Evolutionary conservation across 2,113 vertebrate genomes (phyloP).

Genomic region (Manacus vitellinus): DNA sequence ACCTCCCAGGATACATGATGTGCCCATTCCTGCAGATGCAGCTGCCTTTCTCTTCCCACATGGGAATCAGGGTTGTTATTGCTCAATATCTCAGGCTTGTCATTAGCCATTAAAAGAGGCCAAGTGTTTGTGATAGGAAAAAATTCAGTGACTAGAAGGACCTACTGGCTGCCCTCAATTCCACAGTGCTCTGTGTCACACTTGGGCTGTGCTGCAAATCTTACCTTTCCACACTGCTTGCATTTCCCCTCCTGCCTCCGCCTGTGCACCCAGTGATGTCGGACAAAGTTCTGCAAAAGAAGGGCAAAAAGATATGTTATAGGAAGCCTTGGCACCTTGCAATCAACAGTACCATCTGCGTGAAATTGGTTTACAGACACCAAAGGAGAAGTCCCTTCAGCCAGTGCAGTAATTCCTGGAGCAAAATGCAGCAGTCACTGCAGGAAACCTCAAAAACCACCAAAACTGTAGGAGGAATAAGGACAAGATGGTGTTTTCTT

Average conservation of each 20-base stretch:
- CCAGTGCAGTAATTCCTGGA: neutral
- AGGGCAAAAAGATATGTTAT: neutral
- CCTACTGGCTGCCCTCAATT: neutral
- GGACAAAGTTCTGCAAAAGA: constrained; percentile 84
- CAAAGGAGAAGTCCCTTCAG: neutral
- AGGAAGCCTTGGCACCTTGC: neutral
- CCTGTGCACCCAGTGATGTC: constrained; percentile 98
- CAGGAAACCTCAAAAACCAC: neutral
- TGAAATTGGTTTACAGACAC: neutral
- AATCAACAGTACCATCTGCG: neutral
- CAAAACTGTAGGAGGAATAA: neutral
- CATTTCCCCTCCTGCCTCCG: constrained; percentile 96
- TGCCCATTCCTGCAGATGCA: neutral
- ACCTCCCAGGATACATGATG: neutral
- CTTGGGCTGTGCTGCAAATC: neutral
- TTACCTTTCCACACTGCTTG: constrained; percentile 96
- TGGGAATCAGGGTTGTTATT: neutral
- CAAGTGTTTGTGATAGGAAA: neutral
- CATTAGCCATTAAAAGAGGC: neutral
- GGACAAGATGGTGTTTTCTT: neutral
- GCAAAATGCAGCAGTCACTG: neutral
- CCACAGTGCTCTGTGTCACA: accelerated
- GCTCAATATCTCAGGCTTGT: neutral
- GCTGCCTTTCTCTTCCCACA: neutral
- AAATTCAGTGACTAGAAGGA: neutral